Conservation (phyloP, 2,888 invertebrate genomes). For the Drosophila rubida region DNA sequence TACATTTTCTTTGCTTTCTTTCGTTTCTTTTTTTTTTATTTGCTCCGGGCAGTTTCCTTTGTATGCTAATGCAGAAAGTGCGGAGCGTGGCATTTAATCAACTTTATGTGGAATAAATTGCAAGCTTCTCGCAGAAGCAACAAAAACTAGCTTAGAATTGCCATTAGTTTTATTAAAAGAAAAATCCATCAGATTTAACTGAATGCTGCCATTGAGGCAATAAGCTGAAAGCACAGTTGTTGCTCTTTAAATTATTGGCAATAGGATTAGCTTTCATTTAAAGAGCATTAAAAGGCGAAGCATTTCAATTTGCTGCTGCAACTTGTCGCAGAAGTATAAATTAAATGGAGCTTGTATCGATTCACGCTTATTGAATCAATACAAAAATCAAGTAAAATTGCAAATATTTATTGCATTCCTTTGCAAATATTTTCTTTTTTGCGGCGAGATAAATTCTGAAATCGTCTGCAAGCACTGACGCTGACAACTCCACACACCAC, state of each 20-base stretch:
- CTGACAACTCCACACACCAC: neutral
- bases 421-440: conserved; percentile 19
- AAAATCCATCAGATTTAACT: conserved; percentile 44
- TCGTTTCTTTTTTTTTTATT: conserved; percentile 29
- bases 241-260: too few relatives aligned
- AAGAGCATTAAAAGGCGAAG: neutral
- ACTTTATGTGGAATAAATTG: conserved; percentile 67
- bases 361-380: neutral
- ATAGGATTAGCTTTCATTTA: neutral
- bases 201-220: neutral
- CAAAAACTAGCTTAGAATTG: conserved; percentile 20
- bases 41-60: conserved; percentile 32
- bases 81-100: conserved; percentile 65
- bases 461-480: conserved; percentile 4
- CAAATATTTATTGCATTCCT: conserved; percentile 23
- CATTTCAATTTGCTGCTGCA: neutral
- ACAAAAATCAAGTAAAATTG: neutral
- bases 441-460: conserved; percentile 13
- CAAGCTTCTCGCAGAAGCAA: neutral
- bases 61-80: conserved; percentile 63
- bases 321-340: neutral
- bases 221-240: neutral
- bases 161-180: conserved; percentile 72
- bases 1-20: conserved; percentile 12
- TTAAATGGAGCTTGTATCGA: conserved; percentile 8